These are phyloP conservation scores for Phaethornis superciliosus DNA, from an alignment of 2,113 vertebrate species.

Conservation along the genomic window DNA sequence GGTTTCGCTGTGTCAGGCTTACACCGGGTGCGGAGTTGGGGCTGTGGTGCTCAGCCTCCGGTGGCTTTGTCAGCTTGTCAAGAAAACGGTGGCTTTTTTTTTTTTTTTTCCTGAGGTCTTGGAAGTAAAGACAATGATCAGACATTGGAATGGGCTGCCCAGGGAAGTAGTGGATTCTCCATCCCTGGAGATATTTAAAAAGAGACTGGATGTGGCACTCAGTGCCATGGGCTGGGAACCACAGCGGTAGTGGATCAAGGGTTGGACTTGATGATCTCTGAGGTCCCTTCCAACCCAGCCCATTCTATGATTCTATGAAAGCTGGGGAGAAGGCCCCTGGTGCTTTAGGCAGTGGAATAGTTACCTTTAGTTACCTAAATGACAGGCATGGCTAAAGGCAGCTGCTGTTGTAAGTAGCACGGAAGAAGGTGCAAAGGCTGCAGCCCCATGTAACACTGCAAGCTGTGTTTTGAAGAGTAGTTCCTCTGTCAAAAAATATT, in stretches of 20 bases:
- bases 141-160: too few relatives aligned
- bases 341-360: accelerated
- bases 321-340: not conserved
- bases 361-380: not conserved
- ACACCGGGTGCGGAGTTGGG: accelerated
- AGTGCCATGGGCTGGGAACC: too few relatives aligned
- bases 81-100: accelerated
- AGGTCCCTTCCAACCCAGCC: too few relatives aligned
- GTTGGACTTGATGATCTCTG: too few relatives aligned
- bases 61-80: not conserved
- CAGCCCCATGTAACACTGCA: accelerated
- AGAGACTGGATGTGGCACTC: too few relatives aligned
- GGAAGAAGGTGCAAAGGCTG: accelerated
- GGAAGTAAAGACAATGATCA: too few relatives aligned
- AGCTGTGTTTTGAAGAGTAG: not conserved
- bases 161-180: too few relatives aligned
- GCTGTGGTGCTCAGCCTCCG: accelerated
- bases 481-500: not conserved
- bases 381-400: accelerated
- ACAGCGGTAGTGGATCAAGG: too few relatives aligned
- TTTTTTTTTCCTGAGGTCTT: too few relatives aligned
- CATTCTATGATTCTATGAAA: too few relatives aligned
- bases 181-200: too few relatives aligned
- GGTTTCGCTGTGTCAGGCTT: not conserved
- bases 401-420: accelerated